Evolutionary conservation across 2,797 vertebrate genomes (phyloP).

Genomic region (Lates japonicus): DNA sequence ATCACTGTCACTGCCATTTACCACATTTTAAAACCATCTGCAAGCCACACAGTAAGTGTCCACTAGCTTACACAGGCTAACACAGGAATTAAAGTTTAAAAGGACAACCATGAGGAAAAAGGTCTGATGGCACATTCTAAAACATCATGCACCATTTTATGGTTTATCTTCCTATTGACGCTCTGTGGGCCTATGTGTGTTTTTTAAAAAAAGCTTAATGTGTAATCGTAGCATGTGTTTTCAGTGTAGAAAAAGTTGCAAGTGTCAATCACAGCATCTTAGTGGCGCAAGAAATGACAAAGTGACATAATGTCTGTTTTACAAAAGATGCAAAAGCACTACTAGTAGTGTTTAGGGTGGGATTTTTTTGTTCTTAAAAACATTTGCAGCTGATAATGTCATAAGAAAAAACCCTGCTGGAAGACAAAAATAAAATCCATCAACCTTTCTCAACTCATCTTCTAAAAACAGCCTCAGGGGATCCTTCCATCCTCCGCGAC

Average conservation of each 20-base stretch:
- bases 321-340: constrained; percentile 11
- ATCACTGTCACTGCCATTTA: constrained; percentile 10
- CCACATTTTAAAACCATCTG: constrained; percentile 19
- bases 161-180: constrained; percentile 12
- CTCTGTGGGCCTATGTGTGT: not conserved
- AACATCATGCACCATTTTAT: not conserved
- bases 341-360: constrained; percentile 19
- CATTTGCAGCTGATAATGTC: constrained; percentile 3
- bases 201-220: constrained; percentile 1
- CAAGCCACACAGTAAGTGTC: not conserved
- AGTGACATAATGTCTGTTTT: constrained; percentile 12
- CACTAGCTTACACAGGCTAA: not conserved
- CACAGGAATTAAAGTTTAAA: not conserved
- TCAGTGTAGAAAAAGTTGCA: not conserved
- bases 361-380: constrained; percentile 20
- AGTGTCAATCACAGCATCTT: constrained; percentile 4
- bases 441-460: constrained; percentile 17
- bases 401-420: constrained; percentile 28
- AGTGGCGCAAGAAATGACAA: constrained; percentile 18
- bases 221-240: constrained; percentile 11
- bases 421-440: constrained; percentile 53
- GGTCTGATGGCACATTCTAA: not conserved
- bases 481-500: constrained; percentile 10
- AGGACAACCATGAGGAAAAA: not conserved
- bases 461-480: constrained; percentile 24